Percentiles rank a stretch among this genome's conserved stretches.
Conservation (phyloP, 2,113 vertebrate species). For the Willisornis vidua region DNA sequence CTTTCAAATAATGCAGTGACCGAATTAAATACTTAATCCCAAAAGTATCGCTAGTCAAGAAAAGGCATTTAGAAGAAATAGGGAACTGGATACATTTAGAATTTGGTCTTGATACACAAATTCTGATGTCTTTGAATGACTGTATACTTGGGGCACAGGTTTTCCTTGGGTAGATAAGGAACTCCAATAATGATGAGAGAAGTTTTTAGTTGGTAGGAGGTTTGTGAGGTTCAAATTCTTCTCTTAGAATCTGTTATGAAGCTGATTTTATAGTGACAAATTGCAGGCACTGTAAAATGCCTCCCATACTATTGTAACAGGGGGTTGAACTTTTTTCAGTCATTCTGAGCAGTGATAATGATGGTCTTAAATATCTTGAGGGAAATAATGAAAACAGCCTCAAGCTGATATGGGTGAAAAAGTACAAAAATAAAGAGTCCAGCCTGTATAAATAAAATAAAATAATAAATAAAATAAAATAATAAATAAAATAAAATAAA, state of each 20-base stretch:
- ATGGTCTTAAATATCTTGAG: not conserved
- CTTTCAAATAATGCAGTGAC: not conserved
- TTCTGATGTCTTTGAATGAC: not conserved
- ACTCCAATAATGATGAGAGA: not conserved
- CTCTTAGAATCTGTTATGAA: not conserved
- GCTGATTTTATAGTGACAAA: not conserved
- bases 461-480: not conserved
- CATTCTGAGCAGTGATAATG: not conserved
- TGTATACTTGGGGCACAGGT: not conserved
- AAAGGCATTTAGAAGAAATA: not conserved
- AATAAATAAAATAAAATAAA: too few relatives aligned
- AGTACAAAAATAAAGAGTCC: not conserved
- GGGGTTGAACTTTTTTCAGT: not conserved
- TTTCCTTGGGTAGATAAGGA: not conserved
- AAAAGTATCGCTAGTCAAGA: not conserved
- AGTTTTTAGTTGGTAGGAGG: not conserved
- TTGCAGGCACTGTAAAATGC: not conserved
- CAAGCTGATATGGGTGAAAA: not conserved
- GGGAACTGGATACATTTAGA: not conserved
- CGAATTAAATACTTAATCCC: not conserved
- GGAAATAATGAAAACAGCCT: not conserved
- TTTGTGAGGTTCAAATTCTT: not conserved
- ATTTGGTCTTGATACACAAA: not conserved
- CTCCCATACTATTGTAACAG: not conserved
- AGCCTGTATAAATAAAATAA: not conserved